Conservation (phyloP, 2,888 invertebrate genomes). For the Balanococcus diminutus region DNA sequence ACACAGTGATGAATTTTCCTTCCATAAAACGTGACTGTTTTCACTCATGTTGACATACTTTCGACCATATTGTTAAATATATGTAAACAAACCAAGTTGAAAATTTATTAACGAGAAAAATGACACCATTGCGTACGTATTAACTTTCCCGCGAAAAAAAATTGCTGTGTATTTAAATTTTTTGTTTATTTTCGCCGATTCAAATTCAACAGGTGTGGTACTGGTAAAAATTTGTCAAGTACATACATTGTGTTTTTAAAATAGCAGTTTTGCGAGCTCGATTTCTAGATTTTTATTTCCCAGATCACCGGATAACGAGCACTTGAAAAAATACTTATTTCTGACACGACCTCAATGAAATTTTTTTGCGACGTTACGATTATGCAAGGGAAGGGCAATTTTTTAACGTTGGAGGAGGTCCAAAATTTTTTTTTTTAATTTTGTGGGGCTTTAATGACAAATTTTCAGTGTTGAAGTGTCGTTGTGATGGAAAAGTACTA, state of each 20-base stretch:
- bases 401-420: background rate
- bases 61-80: background rate
- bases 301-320: background rate
- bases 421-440: background rate
- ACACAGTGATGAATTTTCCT: background rate
- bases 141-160: background rate
- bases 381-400: background rate
- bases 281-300: background rate
- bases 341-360: background rate
- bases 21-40: background rate
- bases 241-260: background rate
- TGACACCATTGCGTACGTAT: background rate
- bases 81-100: background rate
- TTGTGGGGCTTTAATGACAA: background rate
- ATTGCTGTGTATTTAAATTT: background rate
- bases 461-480: background rate
- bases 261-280: background rate
- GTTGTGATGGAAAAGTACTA: background rate
- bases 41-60: background rate
- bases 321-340: background rate
- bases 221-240: background rate
- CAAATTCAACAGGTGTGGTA: background rate
- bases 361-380: background rate
- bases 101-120: constrained; percentile 19
- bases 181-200: background rate